These are phyloP conservation scores for Muscicapa striata DNA, from an alignment of 2,797 vertebrate genomes.

Conservation along the genomic window DNA sequence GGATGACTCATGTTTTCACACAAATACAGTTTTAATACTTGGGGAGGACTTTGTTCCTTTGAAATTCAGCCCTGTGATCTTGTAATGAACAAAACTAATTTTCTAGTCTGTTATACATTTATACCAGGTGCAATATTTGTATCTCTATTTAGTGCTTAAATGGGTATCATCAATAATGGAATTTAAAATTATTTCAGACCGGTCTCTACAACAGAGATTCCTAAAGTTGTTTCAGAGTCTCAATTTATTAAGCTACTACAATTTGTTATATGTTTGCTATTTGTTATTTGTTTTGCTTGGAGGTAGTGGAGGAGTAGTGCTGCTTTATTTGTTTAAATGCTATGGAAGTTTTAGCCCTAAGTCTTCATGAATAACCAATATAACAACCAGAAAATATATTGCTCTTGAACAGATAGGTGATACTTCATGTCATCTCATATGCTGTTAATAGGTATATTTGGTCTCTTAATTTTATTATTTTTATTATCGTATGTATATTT, in stretches of 20 bases:
- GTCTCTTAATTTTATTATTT: background rate
- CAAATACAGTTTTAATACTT: background rate
- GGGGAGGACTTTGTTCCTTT: background rate
- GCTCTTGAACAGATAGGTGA: background rate
- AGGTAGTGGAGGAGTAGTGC: background rate
- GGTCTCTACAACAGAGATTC: background rate
- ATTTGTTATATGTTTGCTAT: background rate
- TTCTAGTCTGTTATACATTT: background rate
- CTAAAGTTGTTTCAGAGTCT: background rate
- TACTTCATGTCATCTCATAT: background rate
- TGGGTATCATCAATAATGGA: background rate
- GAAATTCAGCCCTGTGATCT: background rate
- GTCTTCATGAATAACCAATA: background rate
- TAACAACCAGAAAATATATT: background rate
- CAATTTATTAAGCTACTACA: background rate
- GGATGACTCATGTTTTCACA: background rate
- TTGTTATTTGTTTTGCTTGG: background rate
- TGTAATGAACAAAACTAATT: background rate
- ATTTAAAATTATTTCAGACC: background rate
- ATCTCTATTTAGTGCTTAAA: background rate
- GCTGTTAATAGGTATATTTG: background rate
- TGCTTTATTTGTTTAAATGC: background rate
- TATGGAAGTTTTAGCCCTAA: background rate
- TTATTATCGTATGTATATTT: background rate
- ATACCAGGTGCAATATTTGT: background rate